Evolutionary conservation across 2,888 invertebrate species (phyloP), one percentile per base, ranked within the genome.

Genomic region (Adineta ricciae): DNA sequence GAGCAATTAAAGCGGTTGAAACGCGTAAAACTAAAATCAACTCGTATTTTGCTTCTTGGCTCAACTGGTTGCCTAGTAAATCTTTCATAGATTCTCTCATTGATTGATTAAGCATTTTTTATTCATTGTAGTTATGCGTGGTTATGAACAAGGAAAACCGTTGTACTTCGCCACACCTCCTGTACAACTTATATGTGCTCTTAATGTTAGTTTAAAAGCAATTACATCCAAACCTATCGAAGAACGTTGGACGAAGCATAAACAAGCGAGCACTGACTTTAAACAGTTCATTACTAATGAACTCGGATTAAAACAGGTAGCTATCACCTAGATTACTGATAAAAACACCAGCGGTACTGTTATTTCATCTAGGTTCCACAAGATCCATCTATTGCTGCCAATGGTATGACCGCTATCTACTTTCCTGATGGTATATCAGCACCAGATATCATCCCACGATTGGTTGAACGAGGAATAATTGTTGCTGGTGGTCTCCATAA

Each of bases 401-500:
- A 78, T 41, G n/a, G 41, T 41, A 38, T 78, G 41, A 41, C 78
- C 11, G 78, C 78, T n/a, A 78, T 78, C 3, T 78, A 78, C n/a
- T 78, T 41, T 78, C 78, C 78, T n/a, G 64, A 64, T 32, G 64
- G 64, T 64, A 4, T 64, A 19, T 64, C 64, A 27, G 64, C 64
- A 64, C 27, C 32, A 27, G 64, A 64, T 64, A 32, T 64, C 32
- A 4, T 64, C 41, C 78, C 41, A 78, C 24, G 41, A 78, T n/a
- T 78, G 41, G 1, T 78, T 24, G 78, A 78, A 78, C 24, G n/a
- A 14, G 41, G 41, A 11, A 41, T 78, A 9, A 32, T 78, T 41
- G 11, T 78, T 78, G 78, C 78, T 41, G 78, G 78, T 78, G 78
- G 78, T 78, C 24, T 78, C 9, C 78, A 78, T 78, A 78, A 78